Evolutionary conservation across 1,140 invertebrate genomes (phyloP).

Genomic region (Drosophila navojoa): DNA sequence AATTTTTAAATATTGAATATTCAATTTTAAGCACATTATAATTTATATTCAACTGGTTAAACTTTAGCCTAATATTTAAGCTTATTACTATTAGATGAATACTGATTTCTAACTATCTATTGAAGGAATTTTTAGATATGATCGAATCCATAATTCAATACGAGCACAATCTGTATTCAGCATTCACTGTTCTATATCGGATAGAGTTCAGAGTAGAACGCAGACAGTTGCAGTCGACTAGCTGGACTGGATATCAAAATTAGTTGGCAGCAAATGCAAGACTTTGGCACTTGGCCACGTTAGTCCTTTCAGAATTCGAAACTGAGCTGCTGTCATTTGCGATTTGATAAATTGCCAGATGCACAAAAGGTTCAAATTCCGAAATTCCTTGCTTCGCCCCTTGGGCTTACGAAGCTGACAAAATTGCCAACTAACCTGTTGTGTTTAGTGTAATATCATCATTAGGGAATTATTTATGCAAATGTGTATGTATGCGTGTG

Average conservation of each 20-base stretch:
- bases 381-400: conserved; percentile 1
- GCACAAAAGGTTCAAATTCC: conserved; percentile 35
- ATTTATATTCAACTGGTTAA: too few relatives aligned
- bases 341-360: conserved; percentile 69
- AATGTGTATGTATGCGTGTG: conserved; percentile 15
- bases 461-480: conserved; percentile 34
- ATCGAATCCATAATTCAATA: too few relatives aligned
- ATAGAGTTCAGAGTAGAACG: neutral
- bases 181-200: too few relatives aligned
- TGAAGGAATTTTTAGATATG: too few relatives aligned
- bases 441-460: conserved; percentile 39
- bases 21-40: too few relatives aligned
- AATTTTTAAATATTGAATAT: too few relatives aligned
- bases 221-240: conserved; percentile 3
- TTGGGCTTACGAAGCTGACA: conserved; percentile 14
- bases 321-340: conserved; percentile 63
- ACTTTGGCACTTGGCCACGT: neutral
- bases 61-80: too few relatives aligned
- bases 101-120: too few relatives aligned
- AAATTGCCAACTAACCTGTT: conserved; percentile 27
- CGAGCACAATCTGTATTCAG: too few relatives aligned
- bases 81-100: too few relatives aligned
- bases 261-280: conserved; percentile 34
- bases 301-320: conserved; percentile 3
- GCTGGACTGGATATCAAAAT: conserved; percentile 36